A percentile compares a stretch with the other conserved stretches of the same genome.
These are phyloP conservation scores for Tragopan temminckii DNA, from an alignment of 2,797 vertebrate genomes.

Conservation along the genomic window DNA sequence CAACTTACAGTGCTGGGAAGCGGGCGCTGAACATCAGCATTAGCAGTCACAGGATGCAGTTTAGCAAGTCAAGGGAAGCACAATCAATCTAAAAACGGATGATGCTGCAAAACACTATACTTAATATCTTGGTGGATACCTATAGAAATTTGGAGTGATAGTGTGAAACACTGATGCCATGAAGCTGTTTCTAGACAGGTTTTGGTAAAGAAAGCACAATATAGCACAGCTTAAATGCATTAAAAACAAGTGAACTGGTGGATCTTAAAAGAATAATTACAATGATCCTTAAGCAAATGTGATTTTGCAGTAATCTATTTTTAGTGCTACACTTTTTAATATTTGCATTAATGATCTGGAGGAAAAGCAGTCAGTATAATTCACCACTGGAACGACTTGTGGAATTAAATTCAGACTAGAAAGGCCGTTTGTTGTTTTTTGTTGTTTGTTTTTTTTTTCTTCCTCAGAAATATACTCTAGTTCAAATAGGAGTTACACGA, in stretches of 20 bases:
- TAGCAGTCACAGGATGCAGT: background rate
- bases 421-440: background rate
- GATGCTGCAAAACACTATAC: background rate
- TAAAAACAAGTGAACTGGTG: background rate
- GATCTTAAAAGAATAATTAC: background rate
- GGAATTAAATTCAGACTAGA: background rate
- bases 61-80: background rate
- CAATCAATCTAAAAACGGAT: background rate
- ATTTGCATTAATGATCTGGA: slow-evolving; percentile 21
- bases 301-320: background rate
- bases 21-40: background rate
- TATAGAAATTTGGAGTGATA: background rate
- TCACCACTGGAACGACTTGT: background rate
- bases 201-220: slow-evolving; percentile 26
- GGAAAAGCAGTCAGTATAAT: slow-evolving; percentile 3
- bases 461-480: background rate
- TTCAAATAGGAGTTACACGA: background rate
- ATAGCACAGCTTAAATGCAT: background rate
- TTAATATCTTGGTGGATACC: background rate
- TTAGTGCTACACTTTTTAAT: background rate
- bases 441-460: background rate
- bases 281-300: background rate
- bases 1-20: background rate
- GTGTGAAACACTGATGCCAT: background rate
- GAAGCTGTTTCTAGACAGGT: background rate